Conservation (phyloP, 2,113 vertebrate species). For the Petrocephalus zakoni region DNA sequence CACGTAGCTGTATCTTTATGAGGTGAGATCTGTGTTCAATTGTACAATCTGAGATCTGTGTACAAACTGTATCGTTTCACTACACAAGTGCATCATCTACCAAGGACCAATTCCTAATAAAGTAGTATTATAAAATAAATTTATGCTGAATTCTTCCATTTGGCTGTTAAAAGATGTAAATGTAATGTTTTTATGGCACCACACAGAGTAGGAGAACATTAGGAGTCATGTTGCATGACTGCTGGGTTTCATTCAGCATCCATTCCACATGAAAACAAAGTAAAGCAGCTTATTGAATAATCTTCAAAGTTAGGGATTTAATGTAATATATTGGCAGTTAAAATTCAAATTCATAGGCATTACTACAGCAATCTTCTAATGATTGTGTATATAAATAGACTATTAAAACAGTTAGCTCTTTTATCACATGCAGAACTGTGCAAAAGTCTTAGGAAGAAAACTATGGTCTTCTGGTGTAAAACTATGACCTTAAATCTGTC, state of each 20-base stretch:
- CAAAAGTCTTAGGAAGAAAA: not conserved
- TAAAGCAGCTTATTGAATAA: not conserved
- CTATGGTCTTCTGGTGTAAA: not conserved
- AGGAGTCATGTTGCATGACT: not conserved
- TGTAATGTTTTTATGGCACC: not conserved
- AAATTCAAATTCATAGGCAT: not conserved
- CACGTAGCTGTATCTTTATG: constrained; percentile 10
- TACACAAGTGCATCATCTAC: not conserved
- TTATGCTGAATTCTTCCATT: not conserved
- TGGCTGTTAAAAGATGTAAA: not conserved
- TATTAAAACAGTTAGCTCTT: not conserved
- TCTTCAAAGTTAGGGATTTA: not conserved
- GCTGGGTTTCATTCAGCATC: not conserved
- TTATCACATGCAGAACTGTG: not conserved
- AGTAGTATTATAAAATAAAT: not conserved
- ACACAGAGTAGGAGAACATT: not conserved
- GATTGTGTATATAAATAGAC: not conserved
- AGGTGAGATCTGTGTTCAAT: not conserved
- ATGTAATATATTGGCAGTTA: not conserved
- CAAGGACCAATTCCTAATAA: not conserved
- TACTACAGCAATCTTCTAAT: not conserved
- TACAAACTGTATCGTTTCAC: not conserved
- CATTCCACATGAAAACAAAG: not conserved
- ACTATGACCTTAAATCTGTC: not conserved
- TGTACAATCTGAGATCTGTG: not conserved